Conservation (phyloP, 2,888 invertebrate genomes). For the Tanytarsus gracilentus region DNA sequence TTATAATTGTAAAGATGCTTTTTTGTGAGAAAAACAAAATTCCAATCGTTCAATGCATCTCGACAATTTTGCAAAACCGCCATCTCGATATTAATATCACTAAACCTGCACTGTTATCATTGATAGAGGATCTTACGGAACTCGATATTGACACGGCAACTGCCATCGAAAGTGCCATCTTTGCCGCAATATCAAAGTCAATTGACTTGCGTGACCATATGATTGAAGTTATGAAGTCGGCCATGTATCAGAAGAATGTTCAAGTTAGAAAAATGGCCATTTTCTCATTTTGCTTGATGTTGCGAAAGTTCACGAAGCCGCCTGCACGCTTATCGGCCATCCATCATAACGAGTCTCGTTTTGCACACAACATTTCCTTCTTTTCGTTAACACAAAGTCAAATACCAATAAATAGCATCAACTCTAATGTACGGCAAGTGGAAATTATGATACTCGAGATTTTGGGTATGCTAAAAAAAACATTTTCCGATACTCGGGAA, state of each 20-base stretch:
- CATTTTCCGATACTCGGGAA: conserved; percentile 1
- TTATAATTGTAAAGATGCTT: conserved; percentile 10
- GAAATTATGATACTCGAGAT: conserved; percentile 11
- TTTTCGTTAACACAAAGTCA: conserved; percentile 11
- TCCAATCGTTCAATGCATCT: conserved; percentile 7
- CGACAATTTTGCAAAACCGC: not conserved
- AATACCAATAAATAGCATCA: not conserved
- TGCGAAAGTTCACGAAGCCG: not conserved
- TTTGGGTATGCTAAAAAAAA: not conserved
- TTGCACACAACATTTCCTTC: conserved; percentile 17
- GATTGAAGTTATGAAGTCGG: not conserved
- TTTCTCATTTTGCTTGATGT: conserved; percentile 7
- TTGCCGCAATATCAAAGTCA: not conserved
- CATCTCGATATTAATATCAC: not conserved
- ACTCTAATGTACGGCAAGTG: not conserved
- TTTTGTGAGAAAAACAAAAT: conserved; percentile 10
- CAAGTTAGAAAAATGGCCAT: conserved; percentile 7
- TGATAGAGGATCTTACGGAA: conserved; percentile 2
- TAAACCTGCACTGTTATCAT: not conserved
- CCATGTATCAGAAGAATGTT: conserved; percentile 14
- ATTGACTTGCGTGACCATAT: not conserved
- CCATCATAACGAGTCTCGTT: not conserved
- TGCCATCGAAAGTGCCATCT: conserved; percentile 10
- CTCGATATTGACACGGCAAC: conserved; percentile 7
- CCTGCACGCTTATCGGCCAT: not conserved